Conservation (phyloP, 2,888 invertebrate species). For the Melanostoma scalare region DNA sequence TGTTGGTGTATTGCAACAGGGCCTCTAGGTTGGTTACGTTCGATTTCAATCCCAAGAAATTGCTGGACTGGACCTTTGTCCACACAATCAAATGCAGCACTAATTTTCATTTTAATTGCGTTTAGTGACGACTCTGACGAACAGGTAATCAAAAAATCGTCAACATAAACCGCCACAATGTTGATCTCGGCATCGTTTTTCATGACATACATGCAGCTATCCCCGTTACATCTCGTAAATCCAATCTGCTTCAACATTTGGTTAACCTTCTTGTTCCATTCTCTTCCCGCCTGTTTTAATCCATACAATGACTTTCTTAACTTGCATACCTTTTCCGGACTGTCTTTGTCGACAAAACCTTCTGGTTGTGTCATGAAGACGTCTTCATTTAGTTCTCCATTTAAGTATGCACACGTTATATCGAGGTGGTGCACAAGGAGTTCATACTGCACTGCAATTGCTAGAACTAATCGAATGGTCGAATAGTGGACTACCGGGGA, state of each 20-base stretch:
- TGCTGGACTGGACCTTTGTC: conserved; percentile 9
- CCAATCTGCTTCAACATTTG: no score
- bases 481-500: conserved; percentile 62
- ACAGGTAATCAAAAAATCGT: not conserved
- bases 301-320: conserved; percentile 3
- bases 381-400: conserved; percentile 53
- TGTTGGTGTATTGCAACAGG: no score
- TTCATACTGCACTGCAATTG: conserved; percentile 64
- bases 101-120: not conserved
- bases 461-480: conserved; percentile 66
- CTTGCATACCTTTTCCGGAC: conserved; percentile 5
- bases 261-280: not conserved
- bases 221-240: not conserved
- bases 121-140: conserved; percentile 6
- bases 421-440: conserved; percentile 71
- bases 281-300: not conserved
- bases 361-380: conserved; percentile 68
- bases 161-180: conserved; percentile 1
- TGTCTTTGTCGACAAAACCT: conserved; percentile 22
- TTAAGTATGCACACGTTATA: conserved; percentile 67
- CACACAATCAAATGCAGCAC: conserved; percentile 4
- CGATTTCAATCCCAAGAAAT: no score
- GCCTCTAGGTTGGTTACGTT: no score
- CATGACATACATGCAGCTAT: not conserved
- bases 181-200: not conserved